These are phyloP conservation scores for Phylloscopus whistleri DNA, from an alignment of 2,113 vertebrate genomes.

Conservation along the genomic window DNA sequence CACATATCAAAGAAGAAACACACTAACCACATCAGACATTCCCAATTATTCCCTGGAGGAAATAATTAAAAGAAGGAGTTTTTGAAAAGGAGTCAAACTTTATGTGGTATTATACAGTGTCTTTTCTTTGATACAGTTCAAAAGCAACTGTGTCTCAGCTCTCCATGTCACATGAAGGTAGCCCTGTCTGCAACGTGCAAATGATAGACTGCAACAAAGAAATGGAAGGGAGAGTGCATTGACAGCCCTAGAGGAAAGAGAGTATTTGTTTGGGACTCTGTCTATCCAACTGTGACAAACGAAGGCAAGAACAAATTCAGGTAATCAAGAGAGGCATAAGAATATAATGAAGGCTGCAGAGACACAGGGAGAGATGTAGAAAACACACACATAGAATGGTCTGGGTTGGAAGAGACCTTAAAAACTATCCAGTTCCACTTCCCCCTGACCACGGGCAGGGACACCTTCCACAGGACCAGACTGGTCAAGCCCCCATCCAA, in stretches of 20 bases:
- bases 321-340: not conserved
- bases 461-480: not conserved
- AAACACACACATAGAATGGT: not conserved
- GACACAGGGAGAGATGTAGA: not conserved
- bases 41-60: not conserved
- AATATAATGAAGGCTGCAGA: not conserved
- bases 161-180: not conserved
- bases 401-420: not conserved
- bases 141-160: not conserved
- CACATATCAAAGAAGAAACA: not conserved
- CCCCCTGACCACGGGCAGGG: not conserved
- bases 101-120: not conserved
- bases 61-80: not conserved
- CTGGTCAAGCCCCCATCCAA: not conserved
- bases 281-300: not conserved
- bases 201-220: not conserved
- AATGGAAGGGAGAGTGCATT: not conserved
- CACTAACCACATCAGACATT: slow-evolving; percentile 4
- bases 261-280: not conserved
- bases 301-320: not conserved
- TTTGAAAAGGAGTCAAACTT: not conserved
- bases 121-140: slow-evolving; percentile 3
- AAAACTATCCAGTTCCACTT: not conserved
- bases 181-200: not conserved
- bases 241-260: not conserved